Percentiles rank a stretch among this genome's conserved stretches.
phyloP scores from a whole-genome alignment of 2,797 vertebrate genomes.

The Tokudaia tokunoshimensis region DNA sequence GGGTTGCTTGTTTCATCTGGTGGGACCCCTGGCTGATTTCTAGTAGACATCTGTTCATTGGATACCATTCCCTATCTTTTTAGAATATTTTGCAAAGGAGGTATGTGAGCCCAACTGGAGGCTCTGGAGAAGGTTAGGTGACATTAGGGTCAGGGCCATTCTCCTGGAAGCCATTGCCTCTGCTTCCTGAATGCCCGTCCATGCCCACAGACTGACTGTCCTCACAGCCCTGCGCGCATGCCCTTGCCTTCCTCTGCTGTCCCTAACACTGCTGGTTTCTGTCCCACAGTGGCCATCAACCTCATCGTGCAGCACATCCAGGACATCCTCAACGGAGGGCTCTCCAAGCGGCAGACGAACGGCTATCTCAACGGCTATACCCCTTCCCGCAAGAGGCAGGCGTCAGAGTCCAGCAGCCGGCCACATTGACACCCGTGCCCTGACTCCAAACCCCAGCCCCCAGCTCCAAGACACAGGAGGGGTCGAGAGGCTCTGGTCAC shows the following conservation, averaged over 20 bases:
- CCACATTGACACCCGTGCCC: conserved; percentile 92
- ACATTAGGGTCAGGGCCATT: not conserved
- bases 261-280: not conserved
- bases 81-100: not conserved
- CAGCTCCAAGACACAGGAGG: not conserved
- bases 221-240: rapidly evolving
- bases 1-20: not conserved
- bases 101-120: rapidly evolving
- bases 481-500: conserved; percentile 19
- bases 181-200: not conserved
- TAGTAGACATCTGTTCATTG: not conserved
- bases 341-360: conserved; percentile 93
- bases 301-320: conserved; percentile 98
- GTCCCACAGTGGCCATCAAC: conserved; percentile 95
- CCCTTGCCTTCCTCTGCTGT: rapidly evolving
- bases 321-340: conserved; percentile 95
- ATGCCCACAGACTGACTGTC: not conserved
- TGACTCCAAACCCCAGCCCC: conserved; percentile 82
- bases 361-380: conserved; percentile 91
- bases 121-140: not conserved
- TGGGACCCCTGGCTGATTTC: not conserved
- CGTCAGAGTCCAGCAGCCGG: conserved; percentile 94
- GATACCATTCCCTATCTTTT: rapidly evolving
- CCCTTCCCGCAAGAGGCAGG: conserved; percentile 90
- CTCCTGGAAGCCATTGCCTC: no score